phyloP scores from a whole-genome alignment of 2,113 vertebrate genomes.

The Oplegnathus fasciatus region DNA sequence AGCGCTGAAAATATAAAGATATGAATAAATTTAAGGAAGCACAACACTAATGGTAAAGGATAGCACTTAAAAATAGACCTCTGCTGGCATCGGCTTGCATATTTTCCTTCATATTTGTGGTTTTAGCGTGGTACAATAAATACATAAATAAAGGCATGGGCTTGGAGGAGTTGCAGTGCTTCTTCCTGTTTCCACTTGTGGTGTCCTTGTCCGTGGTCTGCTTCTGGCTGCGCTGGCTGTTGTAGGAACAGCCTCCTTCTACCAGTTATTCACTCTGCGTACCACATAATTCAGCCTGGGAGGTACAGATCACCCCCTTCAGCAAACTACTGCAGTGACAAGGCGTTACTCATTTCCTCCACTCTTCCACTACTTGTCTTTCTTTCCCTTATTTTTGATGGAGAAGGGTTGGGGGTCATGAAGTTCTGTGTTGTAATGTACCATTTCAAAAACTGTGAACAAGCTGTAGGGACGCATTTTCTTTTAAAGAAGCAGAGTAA shows the following conservation, averaged over 20 bases:
- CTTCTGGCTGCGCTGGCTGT: conserved; percentile 62
- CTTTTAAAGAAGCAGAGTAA: conserved; percentile 1
- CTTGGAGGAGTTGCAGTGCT: conserved; percentile 64
- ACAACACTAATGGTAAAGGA: conserved; percentile 40
- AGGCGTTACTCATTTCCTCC: conserved; percentile 73
- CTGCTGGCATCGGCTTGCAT: conserved; percentile 57
- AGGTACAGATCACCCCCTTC: conserved; percentile 62
- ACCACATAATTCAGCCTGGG: conserved; percentile 71
- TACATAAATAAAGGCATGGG: conserved; percentile 76
- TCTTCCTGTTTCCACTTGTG: conserved; percentile 83
- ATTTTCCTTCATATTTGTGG: conserved; percentile 79
- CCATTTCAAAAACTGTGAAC: neutral
- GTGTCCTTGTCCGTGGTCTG: conserved; percentile 75
- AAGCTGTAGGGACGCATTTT: neutral
- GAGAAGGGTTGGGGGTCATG: conserved; percentile 24
- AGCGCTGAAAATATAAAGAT: conserved; percentile 21
- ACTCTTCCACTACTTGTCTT: conserved; percentile 50
- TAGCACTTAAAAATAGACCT: conserved; percentile 63
- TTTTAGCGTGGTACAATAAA: conserved; percentile 66
- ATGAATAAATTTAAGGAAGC: conserved; percentile 33
- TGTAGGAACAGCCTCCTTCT: conserved; percentile 59
- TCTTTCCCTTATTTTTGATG: conserved; percentile 42
- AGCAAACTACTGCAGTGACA: conserved; percentile 38
- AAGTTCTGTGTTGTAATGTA: conserved; percentile 26
- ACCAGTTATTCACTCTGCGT: conserved; percentile 63